These are phyloP conservation scores for Diachrysia chrysitis DNA, from an alignment of 2,888 invertebrate species.

Conservation along the genomic window DNA sequence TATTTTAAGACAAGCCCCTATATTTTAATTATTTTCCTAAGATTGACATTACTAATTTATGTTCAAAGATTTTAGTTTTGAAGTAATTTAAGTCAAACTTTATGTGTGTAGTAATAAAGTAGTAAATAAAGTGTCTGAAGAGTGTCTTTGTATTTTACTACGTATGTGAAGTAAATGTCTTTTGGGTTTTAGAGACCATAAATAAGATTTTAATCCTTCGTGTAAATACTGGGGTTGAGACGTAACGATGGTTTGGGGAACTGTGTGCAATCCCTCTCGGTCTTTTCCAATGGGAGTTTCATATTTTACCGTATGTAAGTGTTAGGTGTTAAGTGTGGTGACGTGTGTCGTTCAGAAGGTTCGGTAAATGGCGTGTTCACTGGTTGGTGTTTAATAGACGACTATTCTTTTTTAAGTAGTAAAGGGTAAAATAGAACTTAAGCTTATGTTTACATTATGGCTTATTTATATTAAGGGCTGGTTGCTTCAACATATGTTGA, in stretches of 20 bases:
- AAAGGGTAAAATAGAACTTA: no score
- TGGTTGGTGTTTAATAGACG: no score
- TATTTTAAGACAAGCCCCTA: background rate
- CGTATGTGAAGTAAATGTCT: constrained; percentile 24
- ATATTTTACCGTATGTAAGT: no score
- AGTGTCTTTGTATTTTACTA: background rate
- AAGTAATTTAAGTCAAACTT: constrained; percentile 18
- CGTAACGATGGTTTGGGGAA: constrained; percentile 51
- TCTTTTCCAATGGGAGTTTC: background rate
- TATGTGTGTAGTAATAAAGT: constrained; percentile 20
- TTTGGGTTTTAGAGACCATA: constrained; percentile 42
- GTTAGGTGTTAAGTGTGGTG: no score
- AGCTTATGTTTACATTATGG: no score
- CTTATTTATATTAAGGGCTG: no score
- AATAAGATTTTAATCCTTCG: constrained; percentile 59
- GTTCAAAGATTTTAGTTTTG: constrained; percentile 21
- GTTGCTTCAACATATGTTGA: no score
- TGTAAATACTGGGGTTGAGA: constrained; percentile 51
- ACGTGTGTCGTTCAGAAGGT: no score
- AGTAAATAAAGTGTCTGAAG: constrained; percentile 38
- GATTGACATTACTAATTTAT: constrained; percentile 40
- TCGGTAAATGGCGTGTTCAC: no score
- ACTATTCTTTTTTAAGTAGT: no score
- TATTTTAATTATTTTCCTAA: constrained; percentile 29
- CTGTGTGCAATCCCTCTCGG: constrained; percentile 29